Evolutionary conservation across 2,888 invertebrate species (phyloP).

Genomic region (Eupeodes latifasciatus): DNA sequence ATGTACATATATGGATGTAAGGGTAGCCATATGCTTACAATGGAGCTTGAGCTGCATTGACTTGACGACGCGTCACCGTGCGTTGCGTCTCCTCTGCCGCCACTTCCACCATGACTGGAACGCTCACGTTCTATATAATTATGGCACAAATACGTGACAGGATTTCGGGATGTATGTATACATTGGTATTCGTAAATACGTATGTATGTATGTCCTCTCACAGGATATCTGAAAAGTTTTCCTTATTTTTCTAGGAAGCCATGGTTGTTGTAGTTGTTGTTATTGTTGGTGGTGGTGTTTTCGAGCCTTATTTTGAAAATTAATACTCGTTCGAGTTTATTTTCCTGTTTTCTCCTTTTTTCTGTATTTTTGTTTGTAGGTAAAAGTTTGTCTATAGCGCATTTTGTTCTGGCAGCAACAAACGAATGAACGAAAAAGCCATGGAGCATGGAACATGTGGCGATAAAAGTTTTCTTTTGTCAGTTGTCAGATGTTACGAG

Average conservation of each 20-base stretch:
- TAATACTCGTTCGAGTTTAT: slow-evolving; percentile 51
- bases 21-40: slow-evolving; percentile 42
- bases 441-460: slow-evolving; percentile 54
- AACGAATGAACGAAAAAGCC: background rate
- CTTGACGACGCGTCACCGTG: slow-evolving; percentile 28
- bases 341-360: slow-evolving; percentile 12
- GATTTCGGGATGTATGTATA: slow-evolving; percentile 48
- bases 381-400: slow-evolving; percentile 48
- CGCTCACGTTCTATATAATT: slow-evolving; percentile 73
- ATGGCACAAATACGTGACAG: slow-evolving; percentile 73
- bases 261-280: background rate
- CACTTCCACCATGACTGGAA: slow-evolving; percentile 8
- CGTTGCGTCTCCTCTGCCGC: too few species aligned
- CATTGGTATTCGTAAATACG: background rate
- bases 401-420: slow-evolving; percentile 31
- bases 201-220: background rate
- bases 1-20: background rate
- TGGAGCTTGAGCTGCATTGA: slow-evolving; percentile 26
- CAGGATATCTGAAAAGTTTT: slow-evolving; percentile 47
- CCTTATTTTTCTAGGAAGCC: background rate
- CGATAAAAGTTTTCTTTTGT: slow-evolving; percentile 65
- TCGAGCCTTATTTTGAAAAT: slow-evolving; percentile 48
- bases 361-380: slow-evolving; percentile 40
- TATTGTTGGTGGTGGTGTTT: slow-evolving; percentile 23
- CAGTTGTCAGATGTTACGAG: slow-evolving; percentile 66